Conservation (phyloP, 2,888 invertebrate genomes). For the Anthrax anthrax region DNA sequence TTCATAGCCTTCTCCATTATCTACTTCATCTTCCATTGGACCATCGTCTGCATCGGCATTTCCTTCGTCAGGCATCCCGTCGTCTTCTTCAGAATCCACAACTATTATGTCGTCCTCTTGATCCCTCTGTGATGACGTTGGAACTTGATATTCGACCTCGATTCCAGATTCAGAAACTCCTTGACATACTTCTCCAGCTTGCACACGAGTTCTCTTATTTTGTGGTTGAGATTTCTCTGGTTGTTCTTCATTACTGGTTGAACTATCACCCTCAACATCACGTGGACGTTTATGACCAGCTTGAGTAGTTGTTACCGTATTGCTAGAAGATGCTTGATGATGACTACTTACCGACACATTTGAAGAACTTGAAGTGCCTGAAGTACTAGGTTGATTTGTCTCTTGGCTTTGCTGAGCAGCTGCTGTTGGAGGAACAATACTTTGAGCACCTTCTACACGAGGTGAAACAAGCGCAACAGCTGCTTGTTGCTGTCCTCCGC, state of each 20-base stretch:
- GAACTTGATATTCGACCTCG: constrained; percentile 66
- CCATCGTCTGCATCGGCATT: constrained; percentile 42
- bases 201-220: constrained; percentile 28
- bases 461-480: constrained; percentile 58
- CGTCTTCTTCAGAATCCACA: constrained; percentile 65
- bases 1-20: constrained; percentile 43
- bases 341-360: constrained; percentile 33
- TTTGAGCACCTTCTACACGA: constrained; percentile 44
- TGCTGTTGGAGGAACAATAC: constrained; percentile 21
- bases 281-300: constrained; percentile 45
- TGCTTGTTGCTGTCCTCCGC: constrained; percentile 38
- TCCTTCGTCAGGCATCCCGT: constrained; percentile 38
- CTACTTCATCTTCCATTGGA: constrained; percentile 36
- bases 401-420: constrained; percentile 22
- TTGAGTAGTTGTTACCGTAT: constrained; percentile 53
- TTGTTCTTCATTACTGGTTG: constrained; percentile 35
- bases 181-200: constrained; percentile 21
- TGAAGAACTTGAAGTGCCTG: constrained; percentile 23
- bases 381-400: constrained; percentile 30
- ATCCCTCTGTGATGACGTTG: constrained; percentile 74
- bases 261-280: constrained; percentile 41
- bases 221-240: constrained; percentile 25
- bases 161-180: constrained; percentile 43
- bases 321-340: constrained; percentile 43
- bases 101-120: constrained; percentile 73